These are phyloP conservation scores for Plestiodon gilberti DNA, from an alignment of 2,113 vertebrate species.

Conservation along the genomic window DNA sequence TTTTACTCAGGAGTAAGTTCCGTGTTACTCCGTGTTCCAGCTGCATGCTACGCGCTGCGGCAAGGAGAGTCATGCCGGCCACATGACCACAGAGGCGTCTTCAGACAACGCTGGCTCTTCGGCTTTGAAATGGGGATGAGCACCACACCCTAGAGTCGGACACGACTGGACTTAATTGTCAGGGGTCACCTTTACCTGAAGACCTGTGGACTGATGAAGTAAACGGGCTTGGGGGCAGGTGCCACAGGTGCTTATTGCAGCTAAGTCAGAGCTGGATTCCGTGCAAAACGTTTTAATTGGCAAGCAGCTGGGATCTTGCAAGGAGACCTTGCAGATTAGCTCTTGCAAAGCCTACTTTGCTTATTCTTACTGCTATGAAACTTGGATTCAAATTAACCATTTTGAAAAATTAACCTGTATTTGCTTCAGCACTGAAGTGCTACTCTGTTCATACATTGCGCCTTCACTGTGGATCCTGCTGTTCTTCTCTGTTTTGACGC, in stretches of 20 bases:
- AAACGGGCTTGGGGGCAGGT: neutral
- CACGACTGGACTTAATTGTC: too few relatives aligned
- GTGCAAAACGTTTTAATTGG: neutral
- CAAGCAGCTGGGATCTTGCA: neutral
- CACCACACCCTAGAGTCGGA: too few relatives aligned
- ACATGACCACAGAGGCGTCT: too few relatives aligned
- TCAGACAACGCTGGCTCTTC: too few relatives aligned
- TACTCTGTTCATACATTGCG: neutral
- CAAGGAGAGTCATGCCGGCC: too few relatives aligned
- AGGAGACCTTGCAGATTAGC: neutral
- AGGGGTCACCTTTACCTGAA: too few relatives aligned
- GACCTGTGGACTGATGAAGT: neutral
- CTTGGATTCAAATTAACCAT: neutral
- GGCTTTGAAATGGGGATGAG: too few relatives aligned
- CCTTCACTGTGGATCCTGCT: neutral
- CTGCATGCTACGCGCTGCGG: too few relatives aligned
- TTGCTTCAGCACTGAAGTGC: neutral
- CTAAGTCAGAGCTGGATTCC: neutral
- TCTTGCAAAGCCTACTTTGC: neutral
- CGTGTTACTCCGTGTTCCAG: neutral
- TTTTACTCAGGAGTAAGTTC: neutral
- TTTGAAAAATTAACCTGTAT: neutral
- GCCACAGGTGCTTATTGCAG: neutral
- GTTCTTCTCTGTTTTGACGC: neutral
- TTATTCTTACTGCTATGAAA: neutral